Base-by-base conservation (phyloP, 37 sponge, comb jelly and placozoan species). In the Hexactinellida sp. region DNA sequence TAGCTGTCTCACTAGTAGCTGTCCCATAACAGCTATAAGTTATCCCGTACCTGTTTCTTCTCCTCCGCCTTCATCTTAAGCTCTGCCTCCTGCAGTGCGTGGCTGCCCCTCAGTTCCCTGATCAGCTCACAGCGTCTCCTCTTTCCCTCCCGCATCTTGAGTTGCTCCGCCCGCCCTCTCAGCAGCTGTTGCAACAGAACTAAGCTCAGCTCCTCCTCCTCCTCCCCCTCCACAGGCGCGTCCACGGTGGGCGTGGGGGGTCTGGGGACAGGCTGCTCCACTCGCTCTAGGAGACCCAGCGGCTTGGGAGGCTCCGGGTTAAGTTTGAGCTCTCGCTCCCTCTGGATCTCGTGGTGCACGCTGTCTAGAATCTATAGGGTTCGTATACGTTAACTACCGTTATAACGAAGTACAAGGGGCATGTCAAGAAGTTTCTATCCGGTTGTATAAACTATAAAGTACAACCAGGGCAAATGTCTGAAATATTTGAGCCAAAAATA, bases 211-310 rank as follows among this genome's bases (percentile, higher is more conserved):
- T 97, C 95, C 24, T 83, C 38, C 82, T 89, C 88, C 86, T 97
- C 98, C 28, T 41, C 83, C 0, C 85, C 93, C 93, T 93, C 84
- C 3, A 84, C 25, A 5, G 32, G 47, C 30, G 86, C 82, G 34
- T 87, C 85, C 35, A 93, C 86, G 28, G 91, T 93, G 25, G 98
- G 98, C 19, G 98, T 97, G 36, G 98, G 93, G 36, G 98, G 98
- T 34, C 98, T 91, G 37, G 98, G 95, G 35, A 88, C 82, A 21
- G 92, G 93, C 85, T 94, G 93, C 82, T 91, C 98, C 37, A 97
- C 91, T 30, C 84, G 89, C 90, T 95, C 91, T 37, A 97, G 88
- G 47, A 92, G 85, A 0, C 98, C 82, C 36, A 93, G 88, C 1
- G 95, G 93, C 85, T 90, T 93, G 7, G 86, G 85, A 37, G 87